Base-by-base conservation (phyloP, 2,888 invertebrate species). In the Pterobdella sp. region DNA sequence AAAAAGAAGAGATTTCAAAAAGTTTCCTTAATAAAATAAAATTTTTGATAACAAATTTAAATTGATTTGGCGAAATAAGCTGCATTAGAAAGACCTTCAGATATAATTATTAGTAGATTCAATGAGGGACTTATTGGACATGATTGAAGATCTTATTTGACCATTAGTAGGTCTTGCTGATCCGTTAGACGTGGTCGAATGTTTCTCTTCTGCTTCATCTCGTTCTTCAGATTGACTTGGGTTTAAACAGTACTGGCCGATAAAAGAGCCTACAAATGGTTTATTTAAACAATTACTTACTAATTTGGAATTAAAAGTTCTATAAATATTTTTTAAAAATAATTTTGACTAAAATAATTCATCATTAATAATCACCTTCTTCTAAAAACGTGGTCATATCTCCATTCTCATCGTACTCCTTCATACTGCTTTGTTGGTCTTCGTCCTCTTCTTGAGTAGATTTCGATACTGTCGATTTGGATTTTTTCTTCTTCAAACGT, bases 371-470 rank as follows among this genome's bases (percentile, higher is more conserved):
- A 3, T 26, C 60, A 56, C 71, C 71, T 86, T 97, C 96, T 87
- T 97, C 96, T 87, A 94, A 93, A 86, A 95, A 95, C 87, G 85
- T 87, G 90, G 94, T 94, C 82, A 94, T 94, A 84, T 96, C 96
- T 74, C 94, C 95, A 84, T 97, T 68, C 42, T 97, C 97, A 75
- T 94, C 96, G 84, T 96, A 97, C 85, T 97, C 97, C 2, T 94
- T 95, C 94, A 98, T 94, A 72, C 95, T 95, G 86, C 97, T 97
- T 56, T 94, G 94, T 83, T 97, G 97, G 82, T 94, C 95, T 7
- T 22, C 18, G n/a, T 22, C 60, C 60, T 56, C 26, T n/a, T n/a
- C n/a, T 85, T 94, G 94, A 68, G 76, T 64, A 76, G 79, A 73
- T 72, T 78, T 72, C 79, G 56, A 56, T 32, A 63, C 35, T 32